Conservation (phyloP, 2,888 invertebrate species). For the Nysson spinosus region DNA sequence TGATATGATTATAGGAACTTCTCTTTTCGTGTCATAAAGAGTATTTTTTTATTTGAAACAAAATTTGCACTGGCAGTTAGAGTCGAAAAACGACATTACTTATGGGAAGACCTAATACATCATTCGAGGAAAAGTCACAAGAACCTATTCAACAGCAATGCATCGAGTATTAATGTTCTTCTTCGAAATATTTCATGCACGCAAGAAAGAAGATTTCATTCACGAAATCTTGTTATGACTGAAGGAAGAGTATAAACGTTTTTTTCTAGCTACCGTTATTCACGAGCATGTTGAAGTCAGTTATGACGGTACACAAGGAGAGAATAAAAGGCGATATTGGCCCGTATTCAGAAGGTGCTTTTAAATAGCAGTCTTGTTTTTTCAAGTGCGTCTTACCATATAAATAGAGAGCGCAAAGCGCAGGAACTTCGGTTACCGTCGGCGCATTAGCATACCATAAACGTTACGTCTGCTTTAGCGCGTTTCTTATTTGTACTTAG, state of each 20-base stretch:
- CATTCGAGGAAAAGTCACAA: no score
- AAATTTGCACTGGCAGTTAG: no score
- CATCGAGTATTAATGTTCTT: no score
- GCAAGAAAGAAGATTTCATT: no score
- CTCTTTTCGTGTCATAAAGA: no score
- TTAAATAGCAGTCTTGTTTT: constrained; percentile 57
- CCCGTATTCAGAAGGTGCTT: constrained; percentile 47
- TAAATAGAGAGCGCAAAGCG: constrained; percentile 41
- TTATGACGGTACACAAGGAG: constrained; percentile 11
- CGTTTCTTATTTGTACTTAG: constrained; percentile 19
- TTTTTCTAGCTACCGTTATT: constrained; percentile 17
- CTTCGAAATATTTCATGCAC: no score
- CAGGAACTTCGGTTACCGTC: neutral
- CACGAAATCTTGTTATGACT: no score
- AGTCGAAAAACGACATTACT: no score
- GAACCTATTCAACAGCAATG: no score
- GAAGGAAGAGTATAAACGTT: neutral
- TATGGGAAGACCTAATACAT: no score
- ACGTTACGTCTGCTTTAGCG: constrained; percentile 18
- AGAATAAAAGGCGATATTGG: constrained; percentile 43
- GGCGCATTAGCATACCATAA: constrained; percentile 14
- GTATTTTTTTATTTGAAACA: no score
- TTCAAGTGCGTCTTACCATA: constrained; percentile 47
- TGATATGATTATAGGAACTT: no score
- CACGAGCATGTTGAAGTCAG: constrained; percentile 20